These are phyloP conservation scores for Clivina fossor DNA, from an alignment of 2,888 invertebrate species.

Conservation along the genomic window DNA sequence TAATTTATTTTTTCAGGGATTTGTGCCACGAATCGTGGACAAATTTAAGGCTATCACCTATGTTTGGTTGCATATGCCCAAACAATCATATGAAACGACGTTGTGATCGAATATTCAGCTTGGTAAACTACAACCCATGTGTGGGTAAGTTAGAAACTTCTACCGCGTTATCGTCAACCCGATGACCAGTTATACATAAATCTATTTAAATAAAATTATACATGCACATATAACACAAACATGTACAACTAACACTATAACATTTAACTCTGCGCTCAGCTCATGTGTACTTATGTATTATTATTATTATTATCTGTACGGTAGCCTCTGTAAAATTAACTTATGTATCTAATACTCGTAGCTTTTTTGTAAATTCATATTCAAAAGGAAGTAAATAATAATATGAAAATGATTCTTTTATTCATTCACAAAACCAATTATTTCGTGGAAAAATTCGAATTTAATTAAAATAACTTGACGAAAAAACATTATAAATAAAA, in stretches of 20 bases:
- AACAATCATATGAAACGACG: slow-evolving; percentile 85
- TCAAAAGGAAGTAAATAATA: no score
- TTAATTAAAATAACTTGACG: not conserved
- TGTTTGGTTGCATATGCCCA: slow-evolving; percentile 92
- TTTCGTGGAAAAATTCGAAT: not conserved
- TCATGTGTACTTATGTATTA: no score
- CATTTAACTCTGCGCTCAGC: no score
- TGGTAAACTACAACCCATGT: slow-evolving; percentile 91
- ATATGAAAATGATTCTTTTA: no score
- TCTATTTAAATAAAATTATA: slow-evolving; percentile 3
- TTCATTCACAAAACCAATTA: not conserved
- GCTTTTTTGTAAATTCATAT: no score
- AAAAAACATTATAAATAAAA: not conserved
- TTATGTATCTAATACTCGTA: no score
- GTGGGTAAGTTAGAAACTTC: slow-evolving; percentile 71
- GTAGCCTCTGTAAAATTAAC: slow-evolving; percentile 4
- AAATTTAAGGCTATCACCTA: slow-evolving; percentile 80
- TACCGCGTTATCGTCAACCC: slow-evolving; percentile 12
- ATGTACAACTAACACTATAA: no score
- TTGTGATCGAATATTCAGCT: slow-evolving; percentile 85
- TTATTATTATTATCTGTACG: no score
- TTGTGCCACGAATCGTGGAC: slow-evolving; percentile 87
- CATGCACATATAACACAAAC: slow-evolving; percentile 26
- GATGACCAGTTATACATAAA: slow-evolving; percentile 18
- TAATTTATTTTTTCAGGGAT: slow-evolving; percentile 61